These are phyloP conservation scores for Salvator merianae DNA, from an alignment of 2,113 vertebrate genomes.

Conservation along the genomic window DNA sequence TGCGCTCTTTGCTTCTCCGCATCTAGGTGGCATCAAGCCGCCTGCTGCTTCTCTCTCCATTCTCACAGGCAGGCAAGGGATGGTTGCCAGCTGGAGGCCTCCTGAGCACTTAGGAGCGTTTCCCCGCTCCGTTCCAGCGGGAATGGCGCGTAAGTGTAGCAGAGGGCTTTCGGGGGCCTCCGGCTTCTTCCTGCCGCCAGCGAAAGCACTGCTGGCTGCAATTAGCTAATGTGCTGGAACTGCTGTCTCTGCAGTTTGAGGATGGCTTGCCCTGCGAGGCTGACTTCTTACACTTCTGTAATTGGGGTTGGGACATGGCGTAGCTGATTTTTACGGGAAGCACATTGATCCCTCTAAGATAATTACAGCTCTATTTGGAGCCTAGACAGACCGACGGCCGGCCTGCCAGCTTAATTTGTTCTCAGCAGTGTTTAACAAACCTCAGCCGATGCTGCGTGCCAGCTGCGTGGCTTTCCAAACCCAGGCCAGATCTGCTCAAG, in stretches of 20 bases:
- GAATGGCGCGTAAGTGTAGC: background rate
- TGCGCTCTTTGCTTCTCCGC: background rate
- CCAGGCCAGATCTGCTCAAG: background rate
- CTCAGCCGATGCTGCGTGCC: background rate
- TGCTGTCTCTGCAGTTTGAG: constrained; percentile 22
- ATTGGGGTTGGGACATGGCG: constrained; percentile 14
- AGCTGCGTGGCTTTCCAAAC: background rate
- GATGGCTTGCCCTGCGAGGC: background rate
- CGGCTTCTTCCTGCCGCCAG: background rate
- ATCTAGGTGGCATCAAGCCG: too few species aligned
- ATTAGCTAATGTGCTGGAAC: constrained; percentile 17
- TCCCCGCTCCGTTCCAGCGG: background rate
- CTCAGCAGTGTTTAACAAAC: constrained; percentile 9
- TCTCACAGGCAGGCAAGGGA: background rate
- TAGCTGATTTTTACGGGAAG: constrained; percentile 14
- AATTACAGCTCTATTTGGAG: constrained; percentile 24
- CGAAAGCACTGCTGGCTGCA: background rate
- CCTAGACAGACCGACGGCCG: background rate
- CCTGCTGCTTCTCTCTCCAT: background rate
- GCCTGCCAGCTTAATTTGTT: constrained; percentile 16
- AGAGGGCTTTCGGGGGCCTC: background rate
- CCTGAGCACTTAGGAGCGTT: background rate
- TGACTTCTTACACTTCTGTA: constrained; percentile 30
- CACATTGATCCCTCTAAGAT: constrained; percentile 22
- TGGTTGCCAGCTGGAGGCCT: background rate